Evolutionary conservation across 2,888 invertebrate genomes (phyloP), one percentile per base, ranked within the genome.

Genomic region (Campopleginae sp.): DNA sequence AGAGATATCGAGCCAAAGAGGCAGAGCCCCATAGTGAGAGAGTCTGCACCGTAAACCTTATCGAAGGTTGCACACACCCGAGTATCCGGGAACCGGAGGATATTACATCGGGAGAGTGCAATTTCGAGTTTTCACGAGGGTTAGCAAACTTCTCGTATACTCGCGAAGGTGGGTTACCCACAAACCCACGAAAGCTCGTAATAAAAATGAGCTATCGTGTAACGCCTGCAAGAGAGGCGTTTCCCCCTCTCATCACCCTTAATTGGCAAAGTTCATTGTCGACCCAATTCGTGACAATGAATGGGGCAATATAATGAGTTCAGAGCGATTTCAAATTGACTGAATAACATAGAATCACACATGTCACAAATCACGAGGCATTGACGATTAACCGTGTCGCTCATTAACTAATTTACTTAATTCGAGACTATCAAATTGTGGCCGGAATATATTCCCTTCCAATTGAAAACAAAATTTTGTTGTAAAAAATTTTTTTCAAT

Each of bases 361-460:
- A n/a, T 23, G 54, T 48, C 6, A 58, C 14, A 14, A 6, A 58
- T 51, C n/a, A 14, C 80, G 76, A 89, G 80, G 79, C 86, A 83
- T 89, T 87, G 88, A 88, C 87, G 86, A 89, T 90, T 88, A 89
- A 88, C 85, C 86, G 76, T 77, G 80, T 82, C 82, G 70, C 75
- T 65, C 33, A 58, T 27, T 23, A 68, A 80, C n/a, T 65, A 51
- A 27, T 74, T 23, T 33, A 7, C 31, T 58, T 46, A 38, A 74
- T 44, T 44, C 14, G 6, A 19, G 10, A 38, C 17, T 38, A 4
- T n/a, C 66, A 38, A 44, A 51, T 44, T 66, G 14, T 27, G 7
- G 63, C 63, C 63, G 2, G 23, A 58, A 14, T 27, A 27, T 61
- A n/a, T 71, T 42, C 38, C 42, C 17, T 48, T 58, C 27, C 46